These are phyloP conservation scores for Orthosia cruda DNA, from an alignment of 2,888 invertebrate species.

Conservation along the genomic window DNA sequence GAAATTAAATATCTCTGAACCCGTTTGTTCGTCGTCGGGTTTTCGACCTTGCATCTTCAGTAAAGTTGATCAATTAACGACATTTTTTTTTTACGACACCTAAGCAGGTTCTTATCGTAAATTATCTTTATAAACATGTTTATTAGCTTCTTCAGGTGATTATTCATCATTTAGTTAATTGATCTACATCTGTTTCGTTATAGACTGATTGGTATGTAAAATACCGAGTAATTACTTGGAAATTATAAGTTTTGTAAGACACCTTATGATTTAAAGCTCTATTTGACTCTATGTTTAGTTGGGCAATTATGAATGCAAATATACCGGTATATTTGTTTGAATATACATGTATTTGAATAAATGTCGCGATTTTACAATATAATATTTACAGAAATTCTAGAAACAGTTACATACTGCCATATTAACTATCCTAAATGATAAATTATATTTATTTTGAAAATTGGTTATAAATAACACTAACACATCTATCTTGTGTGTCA, in stretches of 20 bases:
- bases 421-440: no score
- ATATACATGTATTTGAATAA: background rate
- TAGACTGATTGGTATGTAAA: slow-evolving; percentile 10
- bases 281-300: background rate
- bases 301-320: slow-evolving; percentile 7
- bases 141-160: slow-evolving; percentile 14
- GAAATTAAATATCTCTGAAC: slow-evolving; percentile 31
- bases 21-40: slow-evolving; percentile 22
- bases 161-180: slow-evolving; percentile 30
- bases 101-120: slow-evolving; percentile 28
- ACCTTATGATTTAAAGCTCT: background rate
- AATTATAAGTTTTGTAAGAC: slow-evolving; percentile 5
- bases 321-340: no score
- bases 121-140: slow-evolving; percentile 23
- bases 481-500: no score
- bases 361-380: background rate
- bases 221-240: slow-evolving; percentile 3
- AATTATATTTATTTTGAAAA: no score
- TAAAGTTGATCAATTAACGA: slow-evolving; percentile 26
- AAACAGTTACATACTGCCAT: no score
- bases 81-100: slow-evolving; percentile 45
- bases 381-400: background rate
- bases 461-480: no score
- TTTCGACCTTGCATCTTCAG: slow-evolving; percentile 31
- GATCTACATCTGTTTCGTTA: slow-evolving; percentile 7